Percentiles rank a stretch among this genome's conserved stretches.
These are phyloP conservation scores for Mastigias papua DNA, from an alignment of 30 jellyfish, hydroid and myxozoan species.

Conservation along the genomic window DNA sequence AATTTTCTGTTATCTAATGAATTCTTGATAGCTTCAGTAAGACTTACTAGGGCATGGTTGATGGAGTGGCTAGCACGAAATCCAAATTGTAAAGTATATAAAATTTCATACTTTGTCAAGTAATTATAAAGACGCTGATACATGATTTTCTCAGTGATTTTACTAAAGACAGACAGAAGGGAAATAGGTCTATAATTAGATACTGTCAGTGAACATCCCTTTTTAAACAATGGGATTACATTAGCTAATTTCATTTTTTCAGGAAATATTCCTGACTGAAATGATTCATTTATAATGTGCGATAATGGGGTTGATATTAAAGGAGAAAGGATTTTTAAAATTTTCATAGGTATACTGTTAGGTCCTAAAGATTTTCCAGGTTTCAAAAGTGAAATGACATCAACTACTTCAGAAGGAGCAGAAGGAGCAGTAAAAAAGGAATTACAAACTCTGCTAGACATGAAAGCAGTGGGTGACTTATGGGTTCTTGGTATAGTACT, in stretches of 20 bases:
- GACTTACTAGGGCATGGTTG: no score
- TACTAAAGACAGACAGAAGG: no score
- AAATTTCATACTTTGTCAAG: no score
- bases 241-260: slow-evolving; percentile 1
- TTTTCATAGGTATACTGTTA: slow-evolving; percentile 37
- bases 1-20: no score
- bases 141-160: no score
- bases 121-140: no score
- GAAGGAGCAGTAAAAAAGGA: slow-evolving; percentile 29
- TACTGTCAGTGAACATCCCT: no score
- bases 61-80: no score
- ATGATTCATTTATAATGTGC: slow-evolving; percentile 12
- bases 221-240: slow-evolving; percentile 35
- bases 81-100: no score
- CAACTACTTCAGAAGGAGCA: slow-evolving; percentile 8
- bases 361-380: slow-evolving; percentile 43
- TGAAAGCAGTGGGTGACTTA: not conserved
- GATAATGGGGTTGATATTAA: slow-evolving; percentile 17
- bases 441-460: slow-evolving; percentile 1
- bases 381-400: not conserved
- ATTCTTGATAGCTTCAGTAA: no score
- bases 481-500: slow-evolving; percentile 4
- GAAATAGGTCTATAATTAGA: no score
- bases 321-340: not conserved
- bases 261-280: slow-evolving; percentile 42